These are phyloP conservation scores for Phrynocephalus versicolor DNA, from an alignment of 2,113 vertebrate genomes.

Conservation along the genomic window DNA sequence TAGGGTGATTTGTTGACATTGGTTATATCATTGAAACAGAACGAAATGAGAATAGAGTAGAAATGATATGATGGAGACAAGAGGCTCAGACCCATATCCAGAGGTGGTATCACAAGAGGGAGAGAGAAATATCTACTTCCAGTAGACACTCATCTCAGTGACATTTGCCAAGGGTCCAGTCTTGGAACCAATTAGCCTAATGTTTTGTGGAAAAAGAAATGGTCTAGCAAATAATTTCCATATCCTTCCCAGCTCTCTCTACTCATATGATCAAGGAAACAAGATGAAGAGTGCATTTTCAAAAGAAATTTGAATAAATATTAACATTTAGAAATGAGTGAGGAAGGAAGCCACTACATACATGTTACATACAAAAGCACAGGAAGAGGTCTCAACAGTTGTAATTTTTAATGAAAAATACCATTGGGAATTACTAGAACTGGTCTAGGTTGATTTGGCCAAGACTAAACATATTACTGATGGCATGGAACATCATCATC, in stretches of 20 bases:
- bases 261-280: background rate
- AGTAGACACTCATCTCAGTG: background rate
- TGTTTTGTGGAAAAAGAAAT: background rate
- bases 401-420: background rate
- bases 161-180: background rate
- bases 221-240: background rate
- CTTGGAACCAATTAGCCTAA: background rate
- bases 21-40: background rate
- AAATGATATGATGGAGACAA: background rate
- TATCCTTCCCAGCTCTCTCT: too few species aligned
- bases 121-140: too few species aligned
- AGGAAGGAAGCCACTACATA: background rate
- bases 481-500: too few species aligned
- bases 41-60: background rate
- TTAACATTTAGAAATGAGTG: too few species aligned
- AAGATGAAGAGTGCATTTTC: background rate
- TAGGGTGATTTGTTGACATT: background rate
- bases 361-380: background rate
- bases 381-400: background rate
- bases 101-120: background rate
- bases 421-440: background rate
- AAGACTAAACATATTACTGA: too few species aligned
- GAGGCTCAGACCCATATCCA: background rate
- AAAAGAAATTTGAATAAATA: background rate
- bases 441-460: too few species aligned